These are phyloP conservation scores for Coenobita brevimanus DNA, from an alignment of 1,140 invertebrate species.

Conservation along the genomic window DNA sequence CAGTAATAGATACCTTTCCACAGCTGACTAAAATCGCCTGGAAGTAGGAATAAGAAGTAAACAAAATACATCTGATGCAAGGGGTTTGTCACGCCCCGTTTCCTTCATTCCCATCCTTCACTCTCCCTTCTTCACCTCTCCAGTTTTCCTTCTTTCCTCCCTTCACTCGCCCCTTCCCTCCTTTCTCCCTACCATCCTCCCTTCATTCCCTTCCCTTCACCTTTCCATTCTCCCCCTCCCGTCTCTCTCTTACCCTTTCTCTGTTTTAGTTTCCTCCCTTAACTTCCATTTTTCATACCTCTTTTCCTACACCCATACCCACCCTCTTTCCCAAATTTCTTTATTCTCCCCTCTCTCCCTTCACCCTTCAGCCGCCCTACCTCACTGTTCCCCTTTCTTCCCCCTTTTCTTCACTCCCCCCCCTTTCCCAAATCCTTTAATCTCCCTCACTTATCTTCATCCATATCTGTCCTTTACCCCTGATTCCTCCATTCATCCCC, in stretches of 20 bases:
- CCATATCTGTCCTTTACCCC: background rate
- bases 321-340: conserved; percentile 1
- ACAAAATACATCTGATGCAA: no score
- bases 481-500: background rate
- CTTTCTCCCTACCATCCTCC: background rate
- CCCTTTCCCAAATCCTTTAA: background rate
- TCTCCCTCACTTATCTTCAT: background rate
- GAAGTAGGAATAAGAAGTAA: no score
- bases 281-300: background rate
- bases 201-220: background rate
- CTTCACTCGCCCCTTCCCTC: background rate
- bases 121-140: background rate
- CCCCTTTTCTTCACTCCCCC: background rate
- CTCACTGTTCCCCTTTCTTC: conserved; percentile 6
- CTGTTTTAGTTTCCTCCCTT: background rate
- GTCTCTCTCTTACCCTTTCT: background rate
- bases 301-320: background rate
- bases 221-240: background rate
- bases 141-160: background rate
- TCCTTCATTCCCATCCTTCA: background rate
- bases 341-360: background rate
- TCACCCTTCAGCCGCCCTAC: background rate
- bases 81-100: background rate
- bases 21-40: no score
- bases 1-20: no score